A percentile compares a stretch with the other conserved stretches of the same genome.
phyloP scores from a whole-genome alignment of 1,140 invertebrate genomes.

The Drosophila eugracilis region DNA sequence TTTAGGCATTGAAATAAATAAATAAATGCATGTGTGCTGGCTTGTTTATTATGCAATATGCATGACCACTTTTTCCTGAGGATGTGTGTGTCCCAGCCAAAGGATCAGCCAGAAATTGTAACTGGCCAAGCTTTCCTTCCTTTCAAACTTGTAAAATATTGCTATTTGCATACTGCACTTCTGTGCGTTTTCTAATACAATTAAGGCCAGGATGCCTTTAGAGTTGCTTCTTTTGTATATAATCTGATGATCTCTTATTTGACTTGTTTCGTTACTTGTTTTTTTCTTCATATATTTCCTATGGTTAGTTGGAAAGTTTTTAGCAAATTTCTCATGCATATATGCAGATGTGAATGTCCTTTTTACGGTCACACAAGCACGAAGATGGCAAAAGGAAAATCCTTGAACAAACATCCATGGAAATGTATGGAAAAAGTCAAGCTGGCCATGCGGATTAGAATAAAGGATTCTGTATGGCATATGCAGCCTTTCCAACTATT shows the following conservation, averaged over 20 bases:
- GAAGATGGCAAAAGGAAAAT: constrained; percentile 17
- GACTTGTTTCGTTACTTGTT: constrained; percentile 29
- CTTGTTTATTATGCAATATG: constrained; percentile 74
- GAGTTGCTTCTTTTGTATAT: constrained; percentile 13
- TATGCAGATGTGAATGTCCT: constrained; percentile 56
- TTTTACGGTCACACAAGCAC: constrained; percentile 43
- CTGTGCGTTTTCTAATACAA: constrained; percentile 49
- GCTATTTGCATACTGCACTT: constrained; percentile 43
- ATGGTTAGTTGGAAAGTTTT: constrained; percentile 16
- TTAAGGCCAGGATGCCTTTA: constrained; percentile 42
- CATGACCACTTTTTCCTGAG: constrained; percentile 54
- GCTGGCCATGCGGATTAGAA: constrained; percentile 39
- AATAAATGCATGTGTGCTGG: constrained; percentile 34
- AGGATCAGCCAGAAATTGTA: constrained; percentile 35
- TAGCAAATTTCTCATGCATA: constrained; percentile 59
- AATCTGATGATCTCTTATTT: constrained; percentile 36
- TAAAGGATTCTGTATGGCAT: constrained; percentile 37
- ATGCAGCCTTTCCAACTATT: constrained; percentile 46
- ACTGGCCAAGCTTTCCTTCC: constrained; percentile 15
- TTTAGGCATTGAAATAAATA: constrained; percentile 39
- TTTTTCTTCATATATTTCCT: constrained; percentile 22
- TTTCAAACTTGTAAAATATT: constrained; percentile 46
- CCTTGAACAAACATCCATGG: constrained; percentile 12
- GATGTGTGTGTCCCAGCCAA: constrained; percentile 25
- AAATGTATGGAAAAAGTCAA: constrained; percentile 54